Evolutionary conservation across 2,888 invertebrate genomes (phyloP), one percentile per base, ranked within the genome.

Genomic region (Druceiella hillmani): DNA sequence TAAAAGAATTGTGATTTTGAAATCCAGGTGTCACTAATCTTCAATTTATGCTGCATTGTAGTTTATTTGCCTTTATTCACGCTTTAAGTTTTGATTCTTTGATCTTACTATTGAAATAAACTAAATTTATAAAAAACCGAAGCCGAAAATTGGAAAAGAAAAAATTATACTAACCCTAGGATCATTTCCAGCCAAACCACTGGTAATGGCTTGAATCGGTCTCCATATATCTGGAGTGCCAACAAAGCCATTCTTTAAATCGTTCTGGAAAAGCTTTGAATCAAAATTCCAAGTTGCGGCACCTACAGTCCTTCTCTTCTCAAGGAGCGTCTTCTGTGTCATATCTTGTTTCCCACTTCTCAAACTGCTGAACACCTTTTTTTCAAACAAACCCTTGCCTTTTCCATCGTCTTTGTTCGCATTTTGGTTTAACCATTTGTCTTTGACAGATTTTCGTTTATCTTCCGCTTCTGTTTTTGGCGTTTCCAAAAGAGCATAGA

Each of bases 171-270:
- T 53, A 62, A 78, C 77, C 56, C 72, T 61, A 15, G 71, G 65
- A 47, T 78, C 78, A 20, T 71, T 57, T 31, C 68, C 55, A 3
- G 64, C 55, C 38, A 81, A 66, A 17, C 82, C 81, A 55, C 81
- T 81, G 1, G 78, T 67, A 30, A 83, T 80, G 28, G 79, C 78
- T 52, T 74, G 76, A 33, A 83, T 66, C 14, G 76, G 75, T 50
- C 79, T 72, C 83, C 83, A 83, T 53, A 83, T 72, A 56, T 83
- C 83, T 3, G 81, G 80, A 3, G 82, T 83, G 5, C 78, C 78
- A 38, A 75, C 73, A 40, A 75, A 64, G 41, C 74, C 69, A 48
- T 77, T 77, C 43, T 68, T 70, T 35, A 79, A 68, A 59, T 76
- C 77, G 43, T 75, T 74, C 29, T 70, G 75, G 52, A 83, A 83